These are phyloP conservation scores for Oncopodura yosiiana DNA, from an alignment of 1,140 invertebrate species.

Conservation along the genomic window DNA sequence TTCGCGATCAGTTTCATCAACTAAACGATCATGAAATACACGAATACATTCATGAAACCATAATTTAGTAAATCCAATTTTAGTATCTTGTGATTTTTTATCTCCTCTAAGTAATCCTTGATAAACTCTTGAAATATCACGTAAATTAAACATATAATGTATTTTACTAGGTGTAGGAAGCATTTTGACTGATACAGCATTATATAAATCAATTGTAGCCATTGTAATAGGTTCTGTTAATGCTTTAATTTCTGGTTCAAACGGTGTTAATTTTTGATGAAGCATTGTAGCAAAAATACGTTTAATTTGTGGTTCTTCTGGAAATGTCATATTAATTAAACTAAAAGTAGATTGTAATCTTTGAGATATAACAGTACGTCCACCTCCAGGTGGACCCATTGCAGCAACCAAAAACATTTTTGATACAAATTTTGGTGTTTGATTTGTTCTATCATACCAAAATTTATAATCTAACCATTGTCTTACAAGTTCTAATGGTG, in stretches of 20 bases:
- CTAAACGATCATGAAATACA: conserved; percentile 69
- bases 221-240: conserved; percentile 48
- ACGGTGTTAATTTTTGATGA: conserved; percentile 61
- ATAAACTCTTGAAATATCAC: conserved; percentile 72
- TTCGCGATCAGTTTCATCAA: conserved; percentile 60
- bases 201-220: conserved; percentile 65
- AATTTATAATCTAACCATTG: conserved; percentile 79
- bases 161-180: conserved; percentile 76
- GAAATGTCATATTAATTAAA: conserved; percentile 71
- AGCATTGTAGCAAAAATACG: conserved; percentile 75
- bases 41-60: conserved; percentile 76
- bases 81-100: conserved; percentile 62
- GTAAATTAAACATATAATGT: conserved; percentile 77
- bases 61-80: conserved; percentile 54
- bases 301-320: conserved; percentile 60
- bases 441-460: conserved; percentile 68
- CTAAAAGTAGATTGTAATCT: conserved; percentile 67
- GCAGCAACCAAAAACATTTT: conserved; percentile 65
- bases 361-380: conserved; percentile 61
- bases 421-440: conserved; percentile 56
- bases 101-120: conserved; percentile 65
- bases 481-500: conserved; percentile 69
- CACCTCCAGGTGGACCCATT: conserved; percentile 72
- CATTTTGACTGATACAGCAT: conserved; percentile 56
- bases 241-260: conserved; percentile 64